These are phyloP conservation scores for Tiliacea citrago DNA, from an alignment of 2,888 invertebrate species.

Conservation along the genomic window DNA sequence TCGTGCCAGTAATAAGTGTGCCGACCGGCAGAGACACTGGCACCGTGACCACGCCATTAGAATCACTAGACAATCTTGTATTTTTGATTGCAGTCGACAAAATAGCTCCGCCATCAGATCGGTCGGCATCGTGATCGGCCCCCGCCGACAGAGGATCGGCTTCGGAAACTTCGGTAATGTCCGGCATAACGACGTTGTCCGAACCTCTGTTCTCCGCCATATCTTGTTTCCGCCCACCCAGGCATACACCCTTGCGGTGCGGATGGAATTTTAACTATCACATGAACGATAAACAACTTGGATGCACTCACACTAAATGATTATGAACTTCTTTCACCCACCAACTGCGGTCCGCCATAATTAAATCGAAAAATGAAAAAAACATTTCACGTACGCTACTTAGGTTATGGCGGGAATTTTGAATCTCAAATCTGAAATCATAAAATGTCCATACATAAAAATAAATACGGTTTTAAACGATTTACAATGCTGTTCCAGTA, in stretches of 20 bases:
- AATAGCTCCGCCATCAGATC: conserved; percentile 86
- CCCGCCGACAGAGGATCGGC: conserved; percentile 91
- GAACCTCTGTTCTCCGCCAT: conserved; percentile 89
- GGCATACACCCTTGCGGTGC: conserved; percentile 72
- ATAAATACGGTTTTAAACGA: not conserved
- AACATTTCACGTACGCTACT: conserved; percentile 72
- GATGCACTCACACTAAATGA: conserved; percentile 62
- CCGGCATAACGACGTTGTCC: conserved; percentile 93
- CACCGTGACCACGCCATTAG: conserved; percentile 88
- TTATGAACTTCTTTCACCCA: conserved; percentile 72
- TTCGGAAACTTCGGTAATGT: conserved; percentile 92
- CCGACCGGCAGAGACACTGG: conserved; percentile 94
- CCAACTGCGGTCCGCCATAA: conserved; percentile 83
- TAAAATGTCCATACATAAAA: not conserved
- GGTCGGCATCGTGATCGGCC: conserved; percentile 91
- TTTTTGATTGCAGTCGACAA: conserved; percentile 79
- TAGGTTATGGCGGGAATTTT: conserved; percentile 80
- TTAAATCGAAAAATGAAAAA: conserved; percentile 77
- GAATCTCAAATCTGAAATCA: conserved; percentile 56
- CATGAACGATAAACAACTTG: conserved; percentile 65
- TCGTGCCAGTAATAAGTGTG: conserved; percentile 94
- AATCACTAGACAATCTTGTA: conserved; percentile 79
- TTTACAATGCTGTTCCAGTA: not conserved
- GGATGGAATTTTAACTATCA: conserved; percentile 71
- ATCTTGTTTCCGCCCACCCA: conserved; percentile 79